Evolutionary conservation across 2,113 vertebrate genomes (phyloP), one percentile per base, ranked within the genome.

Genomic region (Macrotus californicus): DNA sequence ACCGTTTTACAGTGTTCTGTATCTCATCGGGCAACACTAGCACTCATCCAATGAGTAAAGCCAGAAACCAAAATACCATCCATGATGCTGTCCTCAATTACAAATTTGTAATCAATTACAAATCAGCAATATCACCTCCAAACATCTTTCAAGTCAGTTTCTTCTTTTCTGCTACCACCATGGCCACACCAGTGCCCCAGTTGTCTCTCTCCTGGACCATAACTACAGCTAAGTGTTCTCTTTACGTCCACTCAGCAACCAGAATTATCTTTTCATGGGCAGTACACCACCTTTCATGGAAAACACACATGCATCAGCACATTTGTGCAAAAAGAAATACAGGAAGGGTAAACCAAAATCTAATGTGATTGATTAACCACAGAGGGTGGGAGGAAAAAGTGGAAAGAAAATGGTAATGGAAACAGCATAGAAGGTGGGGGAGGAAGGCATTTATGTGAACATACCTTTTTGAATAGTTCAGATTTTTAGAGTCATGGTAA

Each of bases 111-210:
- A 48, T 82, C 46, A 52, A 52, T 70, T 6, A 54, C 10, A n/a
- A 41, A 56, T 61, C 52, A 22, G 19, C n/a, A 56, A 24, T 22
- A 24, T 70, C 15, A 39, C 43, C 59, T 36, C 48, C 52, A 61
- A 61, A 89, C 50, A 43, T 36, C 24, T 10, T 46, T 88, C 83
- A 46, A 7, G 13, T 31, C 50, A 59, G 41, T n/a, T 46, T 80
- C 39, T 41, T 59, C 10, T 69, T 79, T 66, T 24, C 64, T 15
- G 19, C 54, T 18, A 6, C 69, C 26, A n/a, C 26, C 26, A 56
- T 56, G 3, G 56, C 39, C 3, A 6, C 0, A 3, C 14, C 8
- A 6, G 2, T 7, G 13, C 6, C n/a, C 61, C 13, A 9, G 8
- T 26, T 7, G 0, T 29, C 54, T 26, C 70, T 3, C 75, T 41